phyloP scores from a whole-genome alignment of 2,888 invertebrate species.

The Conus canariensis region DNA sequence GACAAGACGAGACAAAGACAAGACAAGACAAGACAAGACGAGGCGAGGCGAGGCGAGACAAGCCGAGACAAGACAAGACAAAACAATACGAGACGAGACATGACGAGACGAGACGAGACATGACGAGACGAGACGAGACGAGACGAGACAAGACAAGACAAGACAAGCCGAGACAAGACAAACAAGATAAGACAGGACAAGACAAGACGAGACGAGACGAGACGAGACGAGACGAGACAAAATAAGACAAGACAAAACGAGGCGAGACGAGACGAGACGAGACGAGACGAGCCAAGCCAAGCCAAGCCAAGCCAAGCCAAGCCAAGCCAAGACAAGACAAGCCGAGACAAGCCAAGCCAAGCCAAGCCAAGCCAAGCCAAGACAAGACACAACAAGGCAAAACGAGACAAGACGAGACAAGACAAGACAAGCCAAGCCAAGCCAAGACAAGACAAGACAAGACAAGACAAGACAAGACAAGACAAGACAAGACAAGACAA shows the following conservation, averaged over 20 bases:
- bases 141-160: background rate
- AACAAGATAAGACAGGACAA: background rate
- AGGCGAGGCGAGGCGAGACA: background rate
- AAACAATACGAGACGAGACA: background rate
- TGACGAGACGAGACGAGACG: background rate
- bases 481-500: background rate
- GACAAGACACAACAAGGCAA: conserved; percentile 5
- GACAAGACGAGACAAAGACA: background rate
- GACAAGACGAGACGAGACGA: background rate
- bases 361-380: conserved; percentile 25
- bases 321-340: conserved; percentile 25
- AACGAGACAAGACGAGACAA: background rate
- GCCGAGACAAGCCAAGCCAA: conserved; percentile 24
- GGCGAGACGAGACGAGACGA: background rate
- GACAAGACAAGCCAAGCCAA: background rate
- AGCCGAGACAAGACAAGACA: background rate
- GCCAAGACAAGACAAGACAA: background rate
- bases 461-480: background rate
- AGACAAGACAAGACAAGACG: background rate
- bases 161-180: background rate
- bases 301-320: conserved; percentile 26
- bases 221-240: background rate
- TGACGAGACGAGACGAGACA: background rate
- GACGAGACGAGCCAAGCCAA: conserved; percentile 17
- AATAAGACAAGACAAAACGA: background rate